These are phyloP conservation scores for Platorchestia sp. DNA, from an alignment of 1,140 invertebrate species.

Conservation along the genomic window DNA sequence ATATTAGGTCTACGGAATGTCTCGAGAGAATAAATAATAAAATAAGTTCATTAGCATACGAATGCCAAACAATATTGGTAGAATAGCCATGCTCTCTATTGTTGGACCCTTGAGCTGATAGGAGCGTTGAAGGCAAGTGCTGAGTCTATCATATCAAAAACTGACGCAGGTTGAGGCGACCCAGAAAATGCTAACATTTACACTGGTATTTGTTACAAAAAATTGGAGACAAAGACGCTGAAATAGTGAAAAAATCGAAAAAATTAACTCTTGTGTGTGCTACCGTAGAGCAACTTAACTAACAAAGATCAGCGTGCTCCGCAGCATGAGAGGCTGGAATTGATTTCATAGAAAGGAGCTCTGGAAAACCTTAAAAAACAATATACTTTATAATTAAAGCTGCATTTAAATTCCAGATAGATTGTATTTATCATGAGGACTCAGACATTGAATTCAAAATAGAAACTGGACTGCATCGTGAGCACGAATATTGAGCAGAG, in stretches of 20 bases:
- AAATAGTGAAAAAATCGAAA: not conserved
- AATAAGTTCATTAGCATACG: not conserved
- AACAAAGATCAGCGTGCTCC: not conserved
- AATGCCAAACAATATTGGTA: not conserved
- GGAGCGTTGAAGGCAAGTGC: not conserved
- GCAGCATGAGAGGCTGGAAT: not conserved
- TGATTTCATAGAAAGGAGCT: not conserved
- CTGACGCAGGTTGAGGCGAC: not conserved
- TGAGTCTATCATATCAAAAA: not conserved
- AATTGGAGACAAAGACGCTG: not conserved
- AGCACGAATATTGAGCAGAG: no score
- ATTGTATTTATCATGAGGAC: not conserved
- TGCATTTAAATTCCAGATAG: not conserved
- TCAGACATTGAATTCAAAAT: not conserved
- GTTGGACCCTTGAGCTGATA: not conserved
- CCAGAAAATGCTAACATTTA: not conserved
- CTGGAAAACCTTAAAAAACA: not conserved
- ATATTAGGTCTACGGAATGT: not conserved
- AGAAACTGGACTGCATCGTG: not conserved
- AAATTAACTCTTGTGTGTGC: not conserved
- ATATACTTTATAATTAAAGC: no score
- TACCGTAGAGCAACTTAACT: not conserved
- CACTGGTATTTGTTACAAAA: not conserved
- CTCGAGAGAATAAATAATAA: not conserved
- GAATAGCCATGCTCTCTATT: not conserved